Conservation (phyloP, 2,113 vertebrate species). For the Heloderma charlesbogerti region DNA sequence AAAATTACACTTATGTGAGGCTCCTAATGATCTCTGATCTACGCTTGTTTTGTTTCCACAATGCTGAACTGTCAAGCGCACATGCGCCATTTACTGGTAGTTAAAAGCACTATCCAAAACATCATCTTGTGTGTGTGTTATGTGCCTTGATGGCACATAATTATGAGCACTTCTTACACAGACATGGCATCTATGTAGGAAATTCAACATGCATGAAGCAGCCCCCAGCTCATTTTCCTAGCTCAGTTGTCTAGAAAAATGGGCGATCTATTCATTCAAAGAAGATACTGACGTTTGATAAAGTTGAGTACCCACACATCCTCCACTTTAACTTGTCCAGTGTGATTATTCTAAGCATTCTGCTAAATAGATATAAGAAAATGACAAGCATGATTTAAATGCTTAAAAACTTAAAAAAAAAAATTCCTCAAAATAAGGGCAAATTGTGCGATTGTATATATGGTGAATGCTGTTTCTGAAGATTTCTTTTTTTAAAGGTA, state of each 20-base stretch:
- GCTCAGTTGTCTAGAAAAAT: not conserved
- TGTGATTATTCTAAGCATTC: conserved; percentile 12
- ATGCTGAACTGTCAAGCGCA: not conserved
- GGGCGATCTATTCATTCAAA: not conserved
- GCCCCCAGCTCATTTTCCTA: not conserved
- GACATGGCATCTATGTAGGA: not conserved
- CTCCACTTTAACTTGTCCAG: not conserved
- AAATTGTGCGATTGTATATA: not conserved
- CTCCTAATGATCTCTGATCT: not conserved
- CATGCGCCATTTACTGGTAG: not conserved
- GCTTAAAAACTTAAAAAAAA: not conserved
- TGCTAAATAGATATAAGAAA: conserved; percentile 16
- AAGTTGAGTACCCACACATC: not conserved
- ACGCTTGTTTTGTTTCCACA: not conserved
- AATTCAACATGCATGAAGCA: not conserved
- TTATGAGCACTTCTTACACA: not conserved
- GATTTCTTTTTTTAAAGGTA: conserved; percentile 8
- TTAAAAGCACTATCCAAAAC: not conserved
- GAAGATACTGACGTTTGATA: not conserved
- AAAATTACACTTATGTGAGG: not conserved
- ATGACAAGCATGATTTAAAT: conserved; percentile 10
- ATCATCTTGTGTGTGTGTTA: not conserved
- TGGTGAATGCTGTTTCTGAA: not conserved
- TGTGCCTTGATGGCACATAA: not conserved
- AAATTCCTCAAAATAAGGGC: conserved; percentile 10